Percentiles rank a stretch among this genome's conserved stretches.
These are phyloP conservation scores for Drosophila limbata DNA, from an alignment of 2,888 invertebrate genomes.

Conservation along the genomic window DNA sequence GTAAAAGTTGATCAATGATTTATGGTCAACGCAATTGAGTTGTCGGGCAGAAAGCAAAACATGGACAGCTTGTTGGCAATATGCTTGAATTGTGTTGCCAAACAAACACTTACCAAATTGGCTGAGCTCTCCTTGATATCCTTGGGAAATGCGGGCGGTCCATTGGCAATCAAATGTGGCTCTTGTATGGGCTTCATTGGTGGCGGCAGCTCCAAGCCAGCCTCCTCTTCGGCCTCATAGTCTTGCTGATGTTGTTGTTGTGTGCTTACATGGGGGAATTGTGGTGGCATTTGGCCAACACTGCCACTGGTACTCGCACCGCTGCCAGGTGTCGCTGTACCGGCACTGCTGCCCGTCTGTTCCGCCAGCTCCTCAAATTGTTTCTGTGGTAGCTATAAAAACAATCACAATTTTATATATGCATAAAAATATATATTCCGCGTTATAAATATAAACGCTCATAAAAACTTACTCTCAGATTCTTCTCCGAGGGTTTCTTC, in stretches of 20 bases:
- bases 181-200: conserved; percentile 98
- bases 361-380: conserved; percentile 84
- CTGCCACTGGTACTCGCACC: conserved; percentile 57
- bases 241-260: conserved; percentile 72
- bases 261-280: conserved; percentile 72
- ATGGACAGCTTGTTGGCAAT: conserved; percentile 15
- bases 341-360: conserved; percentile 59
- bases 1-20: conserved; percentile 3
- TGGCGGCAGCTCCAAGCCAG: conserved; percentile 94
- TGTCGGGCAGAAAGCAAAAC: conserved; percentile 1
- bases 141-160: conserved; percentile 85
- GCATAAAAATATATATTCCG: conserved; percentile 9
- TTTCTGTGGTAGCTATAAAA: conserved; percentile 81
- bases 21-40: conserved; percentile 5
- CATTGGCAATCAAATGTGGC: conserved; percentile 85
- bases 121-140: conserved; percentile 87
- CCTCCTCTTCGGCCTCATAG: conserved; percentile 90
- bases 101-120: conserved; percentile 86
- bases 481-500: conserved; percentile 93
- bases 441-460: conserved; percentile 65
- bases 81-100: conserved; percentile 3
- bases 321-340: conserved; percentile 57
- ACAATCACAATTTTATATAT: conserved; percentile 21
- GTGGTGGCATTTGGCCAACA: conserved; percentile 58
- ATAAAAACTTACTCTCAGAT: conserved; percentile 89